Conservation (phyloP, 2,888 invertebrate species). For the Drosophila pseudotalamancana region DNA sequence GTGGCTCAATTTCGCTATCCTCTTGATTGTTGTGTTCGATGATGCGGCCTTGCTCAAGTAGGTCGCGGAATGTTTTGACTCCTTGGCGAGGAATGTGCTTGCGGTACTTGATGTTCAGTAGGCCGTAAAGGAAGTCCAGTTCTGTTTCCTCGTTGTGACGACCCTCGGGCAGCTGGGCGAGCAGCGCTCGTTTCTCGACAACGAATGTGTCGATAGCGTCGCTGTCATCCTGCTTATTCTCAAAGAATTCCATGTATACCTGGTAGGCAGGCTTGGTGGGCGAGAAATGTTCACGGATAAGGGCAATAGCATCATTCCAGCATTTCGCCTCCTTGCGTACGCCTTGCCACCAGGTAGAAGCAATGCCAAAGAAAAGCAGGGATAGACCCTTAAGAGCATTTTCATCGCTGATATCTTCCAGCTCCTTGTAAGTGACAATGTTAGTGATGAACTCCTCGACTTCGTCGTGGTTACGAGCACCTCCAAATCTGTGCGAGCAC, state of each 20-base stretch:
- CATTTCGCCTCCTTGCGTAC: constrained; percentile 80
- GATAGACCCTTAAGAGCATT: constrained; percentile 81
- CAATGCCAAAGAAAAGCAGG: constrained; percentile 74
- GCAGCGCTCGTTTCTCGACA: constrained; percentile 78
- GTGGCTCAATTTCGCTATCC: constrained; percentile 5
- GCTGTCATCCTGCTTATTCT: constrained; percentile 67
- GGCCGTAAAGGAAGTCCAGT: constrained; percentile 81
- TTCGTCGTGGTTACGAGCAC: constrained; percentile 76
- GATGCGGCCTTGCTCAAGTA: constrained; percentile 79
- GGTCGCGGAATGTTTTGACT: constrained; percentile 76
- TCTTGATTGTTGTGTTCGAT: constrained; percentile 80
- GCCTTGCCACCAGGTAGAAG: constrained; percentile 83
- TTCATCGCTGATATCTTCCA: constrained; percentile 78
- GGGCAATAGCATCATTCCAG: constrained; percentile 77
- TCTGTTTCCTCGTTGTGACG: constrained; percentile 81
- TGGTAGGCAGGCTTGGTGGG: constrained; percentile 81
- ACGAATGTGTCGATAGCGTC: constrained; percentile 79
- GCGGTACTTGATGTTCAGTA: constrained; percentile 81
- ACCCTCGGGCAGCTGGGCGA: constrained; percentile 79
- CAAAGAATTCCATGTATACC: constrained; percentile 81
- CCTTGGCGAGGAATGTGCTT: constrained; percentile 77
- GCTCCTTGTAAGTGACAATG: constrained; percentile 78
- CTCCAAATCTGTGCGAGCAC: constrained; percentile 70
- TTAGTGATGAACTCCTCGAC: constrained; percentile 81
- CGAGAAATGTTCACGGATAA: constrained; percentile 81